phyloP scores from a whole-genome alignment of 2,888 invertebrate genomes.

The Oxytorus armatus region DNA sequence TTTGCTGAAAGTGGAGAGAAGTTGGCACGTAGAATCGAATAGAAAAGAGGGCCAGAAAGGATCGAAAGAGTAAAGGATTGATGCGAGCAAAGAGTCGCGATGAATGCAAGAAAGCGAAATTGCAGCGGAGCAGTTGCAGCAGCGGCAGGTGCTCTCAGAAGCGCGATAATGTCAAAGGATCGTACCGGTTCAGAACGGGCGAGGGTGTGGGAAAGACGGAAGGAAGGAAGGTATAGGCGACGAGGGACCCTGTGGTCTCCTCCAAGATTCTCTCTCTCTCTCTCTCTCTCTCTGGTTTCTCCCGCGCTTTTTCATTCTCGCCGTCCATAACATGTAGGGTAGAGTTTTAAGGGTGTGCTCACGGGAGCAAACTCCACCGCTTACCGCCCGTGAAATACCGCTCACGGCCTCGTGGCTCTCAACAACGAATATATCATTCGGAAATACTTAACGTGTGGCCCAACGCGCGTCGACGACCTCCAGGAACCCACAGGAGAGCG shows the following conservation, averaged over 20 bases:
- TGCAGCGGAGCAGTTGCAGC: constrained; percentile 62
- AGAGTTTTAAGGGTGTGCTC: constrained; percentile 44
- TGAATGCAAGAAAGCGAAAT: constrained; percentile 62
- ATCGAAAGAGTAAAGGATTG: constrained; percentile 13
- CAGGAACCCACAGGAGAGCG: constrained; percentile 56
- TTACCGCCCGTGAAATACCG: constrained; percentile 73
- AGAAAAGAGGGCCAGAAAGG: constrained; percentile 10
- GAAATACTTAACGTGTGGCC: constrained; percentile 74
- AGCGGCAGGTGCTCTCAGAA: constrained; percentile 73
- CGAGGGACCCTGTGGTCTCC: constrained; percentile 32
- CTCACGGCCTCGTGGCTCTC: constrained; percentile 71
- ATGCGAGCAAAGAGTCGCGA: constrained; percentile 31
- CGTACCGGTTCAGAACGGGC: constrained; percentile 47
- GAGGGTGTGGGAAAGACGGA: constrained; percentile 24
- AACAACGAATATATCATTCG: constrained; percentile 77
- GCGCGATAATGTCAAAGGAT: constrained; percentile 76
- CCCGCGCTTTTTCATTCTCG: constrained; percentile 19
- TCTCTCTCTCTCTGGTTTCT: constrained; percentile 11
- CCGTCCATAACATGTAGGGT: constrained; percentile 26
- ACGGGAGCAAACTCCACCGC: constrained; percentile 61
- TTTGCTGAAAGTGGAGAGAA: constrained; percentile 5
- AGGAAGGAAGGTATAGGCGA: constrained; percentile 3
- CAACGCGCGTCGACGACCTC: constrained; percentile 62
- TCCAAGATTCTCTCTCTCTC: not conserved
- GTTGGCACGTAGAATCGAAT: constrained; percentile 24